phyloP scores from a whole-genome alignment of 1,140 invertebrate genomes.

The Neotoxoptera formosana region DNA sequence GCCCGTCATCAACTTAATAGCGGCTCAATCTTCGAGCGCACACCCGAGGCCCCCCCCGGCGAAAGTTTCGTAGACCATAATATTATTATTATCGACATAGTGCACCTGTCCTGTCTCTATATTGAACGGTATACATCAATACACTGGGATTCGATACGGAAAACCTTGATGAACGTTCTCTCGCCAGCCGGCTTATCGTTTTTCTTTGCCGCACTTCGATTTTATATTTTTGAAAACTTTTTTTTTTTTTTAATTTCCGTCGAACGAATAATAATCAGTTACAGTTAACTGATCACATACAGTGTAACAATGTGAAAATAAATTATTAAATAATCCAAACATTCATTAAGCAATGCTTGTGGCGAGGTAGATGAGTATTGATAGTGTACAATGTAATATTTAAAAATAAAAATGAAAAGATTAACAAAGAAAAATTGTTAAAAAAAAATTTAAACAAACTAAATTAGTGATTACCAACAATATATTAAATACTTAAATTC shows the following conservation, averaged over 20 bases:
- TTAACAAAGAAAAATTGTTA: too few species aligned
- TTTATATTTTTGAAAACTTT: background rate
- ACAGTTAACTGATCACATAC: too few species aligned
- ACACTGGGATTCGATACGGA: background rate
- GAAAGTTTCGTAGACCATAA: background rate
- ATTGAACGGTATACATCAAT: background rate
- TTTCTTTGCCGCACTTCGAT: background rate
- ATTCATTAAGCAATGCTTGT: too few species aligned
- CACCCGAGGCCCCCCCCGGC: background rate
- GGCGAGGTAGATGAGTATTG: too few species aligned
- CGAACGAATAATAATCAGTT: too few species aligned
- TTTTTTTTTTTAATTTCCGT: background rate
- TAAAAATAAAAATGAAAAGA: too few species aligned
- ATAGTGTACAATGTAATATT: too few species aligned
- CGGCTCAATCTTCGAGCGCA: conserved; percentile 15
- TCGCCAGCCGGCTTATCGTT: background rate
- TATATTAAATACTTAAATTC: too few species aligned
- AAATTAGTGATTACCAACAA: too few species aligned
- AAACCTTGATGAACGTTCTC: background rate
- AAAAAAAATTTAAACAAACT: too few species aligned
- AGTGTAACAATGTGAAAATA: too few species aligned
- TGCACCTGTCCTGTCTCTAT: background rate
- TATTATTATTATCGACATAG: background rate
- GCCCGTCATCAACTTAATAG: conserved; percentile 42
- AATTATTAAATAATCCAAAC: too few species aligned